Base-by-base conservation (phyloP, 1,140 invertebrate species). In the Homarus americanus region DNA sequence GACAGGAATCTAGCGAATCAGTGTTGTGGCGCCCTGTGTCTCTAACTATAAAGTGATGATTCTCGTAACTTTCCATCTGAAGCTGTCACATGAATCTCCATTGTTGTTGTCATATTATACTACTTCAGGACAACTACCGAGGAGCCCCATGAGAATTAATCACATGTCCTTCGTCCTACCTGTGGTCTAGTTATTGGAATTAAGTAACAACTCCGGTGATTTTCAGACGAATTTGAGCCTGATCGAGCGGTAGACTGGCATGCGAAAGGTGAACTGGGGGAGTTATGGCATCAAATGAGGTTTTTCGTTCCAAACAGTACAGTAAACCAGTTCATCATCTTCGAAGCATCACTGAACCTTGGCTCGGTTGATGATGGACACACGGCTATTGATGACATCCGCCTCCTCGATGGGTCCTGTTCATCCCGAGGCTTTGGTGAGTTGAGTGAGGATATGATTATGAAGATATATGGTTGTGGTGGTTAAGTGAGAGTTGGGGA, bases 331-430 rank as follows among this genome's bases (percentile, higher is more conserved):
- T 66, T 58, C 32, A 36, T 83, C 10, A 58, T 69, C 2, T 36
- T 83, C 10, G 80, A 83, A 58, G 58, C 49, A 3, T n/a, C 24
- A 20, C 34, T 83, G 15, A 32, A 66, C 34, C 15, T 20, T 38
- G 32, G 66, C 5, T 20, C 12, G 24, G 17, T 3, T 17, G 80
- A 83, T 53, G 17, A 9, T 17, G 36, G 80, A 17, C 80, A 83
- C 34, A n/a, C 53, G 2, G 80, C 80, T 20, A 63, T 83, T 38
- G 80, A 83, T 40, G 80, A 83, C 28, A 36, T 83, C 53, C 80
- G 32, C 17, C 80, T 83, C 9, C 2, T 66, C 15, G 80, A 83
- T 69, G 49, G 53, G 15, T 1, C 58, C 20, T 83, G 80, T 32
- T 83, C 80, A 17, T n/a, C 34, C 1, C 32, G 36, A 36, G 38